phyloP scores from a whole-genome alignment of 2,797 vertebrate species.

The Artibeus jamaicensis region DNA sequence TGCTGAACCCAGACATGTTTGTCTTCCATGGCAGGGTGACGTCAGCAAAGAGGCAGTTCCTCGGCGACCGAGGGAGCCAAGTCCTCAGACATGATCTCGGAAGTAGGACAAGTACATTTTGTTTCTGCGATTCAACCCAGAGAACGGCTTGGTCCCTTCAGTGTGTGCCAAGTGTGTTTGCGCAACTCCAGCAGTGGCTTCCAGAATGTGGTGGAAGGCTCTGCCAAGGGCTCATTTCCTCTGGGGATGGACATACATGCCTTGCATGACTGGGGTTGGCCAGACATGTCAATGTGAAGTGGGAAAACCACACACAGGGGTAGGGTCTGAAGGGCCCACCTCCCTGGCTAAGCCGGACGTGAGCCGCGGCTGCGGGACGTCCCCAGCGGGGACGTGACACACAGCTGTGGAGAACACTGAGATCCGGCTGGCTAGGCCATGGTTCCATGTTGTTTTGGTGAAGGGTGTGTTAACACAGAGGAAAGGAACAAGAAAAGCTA shows the following conservation, averaged over 20 bases:
- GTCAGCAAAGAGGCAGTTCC: slow-evolving; percentile 68
- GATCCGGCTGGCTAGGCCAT: background rate
- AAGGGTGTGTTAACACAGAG: background rate
- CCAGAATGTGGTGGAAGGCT: slow-evolving; percentile 29
- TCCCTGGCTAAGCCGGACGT: background rate
- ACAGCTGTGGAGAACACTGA: background rate
- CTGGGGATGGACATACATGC: background rate
- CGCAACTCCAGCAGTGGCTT: slow-evolving; percentile 58
- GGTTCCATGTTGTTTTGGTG: slow-evolving; percentile 56
- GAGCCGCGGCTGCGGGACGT: rapidly evolving
- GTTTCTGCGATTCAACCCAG: slow-evolving; percentile 73
- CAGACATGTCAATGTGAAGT: background rate
- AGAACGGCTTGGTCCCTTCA: slow-evolving; percentile 69
- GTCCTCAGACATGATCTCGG: slow-evolving; percentile 69
- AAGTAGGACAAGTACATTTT: slow-evolving; percentile 80
- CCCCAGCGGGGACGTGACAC: background rate
- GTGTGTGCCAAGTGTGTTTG: slow-evolving; percentile 68
- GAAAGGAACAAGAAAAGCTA: slow-evolving; percentile 38
- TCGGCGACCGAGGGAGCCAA: slow-evolving; percentile 12
- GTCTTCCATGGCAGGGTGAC: slow-evolving; percentile 46
- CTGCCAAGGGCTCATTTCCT: slow-evolving; percentile 48
- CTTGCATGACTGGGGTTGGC: background rate
- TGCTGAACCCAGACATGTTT: slow-evolving; percentile 56
- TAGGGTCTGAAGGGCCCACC: background rate
- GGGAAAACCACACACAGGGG: background rate